Evolutionary conservation across 1,140 invertebrate species (phyloP).

Genomic region (Pectinophora gossypiella): DNA sequence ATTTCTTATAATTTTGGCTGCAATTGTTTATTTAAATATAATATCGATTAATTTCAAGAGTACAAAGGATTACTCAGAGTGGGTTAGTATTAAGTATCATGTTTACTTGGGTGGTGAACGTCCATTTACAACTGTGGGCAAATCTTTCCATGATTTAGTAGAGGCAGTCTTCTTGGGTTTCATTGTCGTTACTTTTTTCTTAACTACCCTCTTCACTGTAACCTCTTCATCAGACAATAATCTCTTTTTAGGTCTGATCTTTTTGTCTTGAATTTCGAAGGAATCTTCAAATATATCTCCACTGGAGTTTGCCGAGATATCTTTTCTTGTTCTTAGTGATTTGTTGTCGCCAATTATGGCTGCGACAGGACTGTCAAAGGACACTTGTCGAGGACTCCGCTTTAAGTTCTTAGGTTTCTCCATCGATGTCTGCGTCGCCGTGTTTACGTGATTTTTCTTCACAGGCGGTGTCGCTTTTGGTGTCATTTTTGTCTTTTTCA

Average conservation of each 20-base stretch:
- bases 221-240: constrained; percentile 43
- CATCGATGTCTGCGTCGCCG: constrained; percentile 49
- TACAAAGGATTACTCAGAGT: no score
- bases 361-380: constrained; percentile 56
- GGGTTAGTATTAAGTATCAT: no score
- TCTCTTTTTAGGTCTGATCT: constrained; percentile 37
- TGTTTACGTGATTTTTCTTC: constrained; percentile 53
- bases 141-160: constrained; percentile 48
- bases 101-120: constrained; percentile 43
- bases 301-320: constrained; percentile 39
- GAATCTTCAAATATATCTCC: constrained; percentile 68
- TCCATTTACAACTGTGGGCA: constrained; percentile 46
- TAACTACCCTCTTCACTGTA: constrained; percentile 42
- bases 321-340: constrained; percentile 18
- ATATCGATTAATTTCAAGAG: no score
- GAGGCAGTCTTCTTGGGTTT: constrained; percentile 32
- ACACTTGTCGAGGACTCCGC: constrained; percentile 45
- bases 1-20: no score
- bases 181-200: constrained; percentile 39
- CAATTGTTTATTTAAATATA: no score
- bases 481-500: constrained; percentile 49
- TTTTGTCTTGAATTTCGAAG: constrained; percentile 46
- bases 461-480: constrained; percentile 50
- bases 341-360: constrained; percentile 47
- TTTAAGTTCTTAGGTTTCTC: constrained; percentile 23